These are phyloP conservation scores for Odontomyia ornata DNA, from an alignment of 2,888 invertebrate genomes.

Conservation along the genomic window DNA sequence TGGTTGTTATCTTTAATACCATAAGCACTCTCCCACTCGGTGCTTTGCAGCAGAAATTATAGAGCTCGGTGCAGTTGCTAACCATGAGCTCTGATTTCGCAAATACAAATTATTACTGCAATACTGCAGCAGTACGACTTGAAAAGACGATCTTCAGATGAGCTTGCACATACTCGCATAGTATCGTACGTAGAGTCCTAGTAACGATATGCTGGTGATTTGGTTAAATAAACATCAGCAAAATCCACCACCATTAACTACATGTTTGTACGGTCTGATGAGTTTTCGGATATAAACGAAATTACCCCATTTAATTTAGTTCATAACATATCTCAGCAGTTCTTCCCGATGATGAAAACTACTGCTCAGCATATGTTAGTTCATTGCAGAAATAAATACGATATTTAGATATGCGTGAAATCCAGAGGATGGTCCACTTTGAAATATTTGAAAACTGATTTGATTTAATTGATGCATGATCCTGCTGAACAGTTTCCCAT, in stretches of 20 bases:
- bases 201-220: neutral
- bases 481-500: too few species aligned
- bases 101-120: neutral
- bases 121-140: too few species aligned
- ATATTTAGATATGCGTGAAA: too few species aligned
- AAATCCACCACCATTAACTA: slow-evolving; percentile 8
- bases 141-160: too few species aligned
- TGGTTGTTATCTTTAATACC: too few species aligned
- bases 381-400: too few species aligned
- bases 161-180: too few species aligned
- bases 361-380: too few species aligned
- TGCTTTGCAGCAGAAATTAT: slow-evolving; percentile 4
- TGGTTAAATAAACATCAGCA: slow-evolving; percentile 28
- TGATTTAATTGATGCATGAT: too few species aligned
- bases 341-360: neutral
- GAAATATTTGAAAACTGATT: too few species aligned
- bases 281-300: slow-evolving; percentile 10
- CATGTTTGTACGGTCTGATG: slow-evolving; percentile 17
- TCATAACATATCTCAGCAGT: neutral
- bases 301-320: slow-evolving; percentile 16
- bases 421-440: too few species aligned
- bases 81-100: slow-evolving; percentile 3
- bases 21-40: neutral
- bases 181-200: neutral
- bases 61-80: neutral